These are phyloP conservation scores for Vanessa atalanta DNA, from an alignment of 1,140 invertebrate species.

Conservation along the genomic window DNA sequence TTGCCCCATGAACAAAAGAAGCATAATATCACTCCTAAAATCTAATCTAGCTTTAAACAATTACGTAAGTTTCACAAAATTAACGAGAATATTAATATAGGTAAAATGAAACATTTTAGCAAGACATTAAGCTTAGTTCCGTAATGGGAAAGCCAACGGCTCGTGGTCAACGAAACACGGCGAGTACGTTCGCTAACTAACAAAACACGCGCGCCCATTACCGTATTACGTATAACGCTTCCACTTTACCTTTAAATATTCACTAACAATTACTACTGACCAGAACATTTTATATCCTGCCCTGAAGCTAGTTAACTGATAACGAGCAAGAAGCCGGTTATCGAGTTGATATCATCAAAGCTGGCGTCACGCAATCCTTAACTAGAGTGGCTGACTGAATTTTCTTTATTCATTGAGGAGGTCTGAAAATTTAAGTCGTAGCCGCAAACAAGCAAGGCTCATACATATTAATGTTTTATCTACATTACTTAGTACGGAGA, in stretches of 20 bases:
- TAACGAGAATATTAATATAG: no score
- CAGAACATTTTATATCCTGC: conserved; percentile 34
- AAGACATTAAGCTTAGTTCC: neutral
- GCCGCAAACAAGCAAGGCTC: conserved; percentile 50
- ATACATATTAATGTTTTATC: conserved; percentile 75
- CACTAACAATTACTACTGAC: conserved; percentile 36
- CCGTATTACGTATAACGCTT: conserved; percentile 19
- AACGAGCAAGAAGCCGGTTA: conserved; percentile 33
- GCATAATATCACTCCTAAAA: no score
- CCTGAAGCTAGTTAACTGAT: conserved; percentile 28
- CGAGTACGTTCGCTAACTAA: conserved; percentile 1
- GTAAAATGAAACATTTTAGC: no score
- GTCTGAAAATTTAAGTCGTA: conserved; percentile 43
- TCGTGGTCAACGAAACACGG: conserved; percentile 1
- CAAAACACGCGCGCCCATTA: conserved; percentile 15
- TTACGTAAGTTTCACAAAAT: no score
- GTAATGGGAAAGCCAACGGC: conserved; percentile 15
- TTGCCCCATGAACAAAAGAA: no score
- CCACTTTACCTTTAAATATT: conserved; percentile 30
- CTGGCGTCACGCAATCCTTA: conserved; percentile 49
- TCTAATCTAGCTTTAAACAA: no score
- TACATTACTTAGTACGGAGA: conserved; percentile 62
- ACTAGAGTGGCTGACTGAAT: conserved; percentile 32
- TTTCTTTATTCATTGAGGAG: conserved; percentile 50
- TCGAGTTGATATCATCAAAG: conserved; percentile 41